These are phyloP conservation scores for Eudorcas thomsonii DNA, from an alignment of 2,113 vertebrate species.

Conservation along the genomic window DNA sequence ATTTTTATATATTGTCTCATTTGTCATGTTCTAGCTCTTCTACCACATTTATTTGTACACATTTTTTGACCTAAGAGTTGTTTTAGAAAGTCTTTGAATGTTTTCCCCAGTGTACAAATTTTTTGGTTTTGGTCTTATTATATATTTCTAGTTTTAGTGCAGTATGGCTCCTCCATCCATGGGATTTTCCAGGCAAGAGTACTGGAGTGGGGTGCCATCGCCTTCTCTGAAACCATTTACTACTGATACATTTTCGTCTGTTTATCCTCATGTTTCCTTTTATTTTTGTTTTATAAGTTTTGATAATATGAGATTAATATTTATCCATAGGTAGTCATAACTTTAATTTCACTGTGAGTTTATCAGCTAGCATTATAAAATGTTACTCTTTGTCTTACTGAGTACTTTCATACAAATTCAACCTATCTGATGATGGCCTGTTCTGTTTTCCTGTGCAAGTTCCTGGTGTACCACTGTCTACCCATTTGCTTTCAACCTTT, in stretches of 20 bases:
- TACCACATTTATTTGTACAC: neutral
- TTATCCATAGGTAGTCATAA: neutral
- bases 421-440: neutral
- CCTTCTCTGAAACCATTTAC: neutral
- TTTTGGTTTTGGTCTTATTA: constrained; percentile 13
- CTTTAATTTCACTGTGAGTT: neutral
- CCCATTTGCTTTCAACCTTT: neutral
- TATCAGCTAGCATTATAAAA: neutral
- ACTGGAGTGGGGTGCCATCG: no score
- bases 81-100: neutral
- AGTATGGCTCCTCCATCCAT: neutral
- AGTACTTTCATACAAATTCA: neutral
- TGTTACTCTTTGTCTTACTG: neutral
- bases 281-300: neutral
- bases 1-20: neutral
- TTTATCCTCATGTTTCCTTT: neutral
- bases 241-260: neutral
- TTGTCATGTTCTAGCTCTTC: neutral
- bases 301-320: neutral
- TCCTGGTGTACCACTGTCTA: neutral
- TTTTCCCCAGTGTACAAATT: neutral
- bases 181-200: no score
- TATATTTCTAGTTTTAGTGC: constrained; percentile 4
- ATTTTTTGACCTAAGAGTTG: neutral
- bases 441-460: neutral